Percentiles rank a stretch among this genome's conserved stretches.
These are phyloP conservation scores for Xerus rutilus DNA, from an alignment of 2,797 vertebrate species.

Conservation along the genomic window DNA sequence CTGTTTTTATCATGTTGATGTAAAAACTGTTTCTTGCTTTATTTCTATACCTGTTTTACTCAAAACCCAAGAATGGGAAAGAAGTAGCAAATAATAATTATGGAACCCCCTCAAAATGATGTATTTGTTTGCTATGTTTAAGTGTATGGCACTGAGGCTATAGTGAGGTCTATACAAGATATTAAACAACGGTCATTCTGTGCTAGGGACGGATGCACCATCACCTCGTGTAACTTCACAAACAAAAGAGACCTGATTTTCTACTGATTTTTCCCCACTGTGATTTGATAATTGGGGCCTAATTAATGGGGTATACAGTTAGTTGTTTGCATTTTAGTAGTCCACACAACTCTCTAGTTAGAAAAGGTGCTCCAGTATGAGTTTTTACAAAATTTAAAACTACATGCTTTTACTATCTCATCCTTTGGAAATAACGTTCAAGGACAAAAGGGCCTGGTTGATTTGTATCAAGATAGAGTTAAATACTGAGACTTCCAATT, in stretches of 20 bases:
- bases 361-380: background rate
- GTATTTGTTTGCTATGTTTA: conserved; percentile 13
- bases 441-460: conserved; percentile 15
- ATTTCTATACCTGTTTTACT: conserved; percentile 29
- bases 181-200: background rate
- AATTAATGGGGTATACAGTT: background rate
- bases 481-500: conserved; percentile 43
- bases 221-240: conserved; percentile 6
- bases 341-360: conserved; percentile 27
- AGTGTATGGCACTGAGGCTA: background rate
- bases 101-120: conserved; percentile 15
- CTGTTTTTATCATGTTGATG: conserved; percentile 37
- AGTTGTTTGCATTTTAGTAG: conserved; percentile 5
- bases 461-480: conserved; percentile 24
- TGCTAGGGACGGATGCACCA: background rate
- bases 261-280: background rate
- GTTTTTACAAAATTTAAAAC: conserved; percentile 33
- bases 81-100: background rate
- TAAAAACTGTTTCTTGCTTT: conserved; percentile 34
- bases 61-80: conserved; percentile 39
- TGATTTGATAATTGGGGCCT: background rate
- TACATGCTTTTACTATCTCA: conserved; percentile 30
- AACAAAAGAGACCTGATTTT: background rate
- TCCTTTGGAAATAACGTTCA: conserved; percentile 48
- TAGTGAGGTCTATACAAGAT: background rate